Base-by-base conservation (phyloP, 2,797 vertebrate species). In the Synanceia verrucosa region DNA sequence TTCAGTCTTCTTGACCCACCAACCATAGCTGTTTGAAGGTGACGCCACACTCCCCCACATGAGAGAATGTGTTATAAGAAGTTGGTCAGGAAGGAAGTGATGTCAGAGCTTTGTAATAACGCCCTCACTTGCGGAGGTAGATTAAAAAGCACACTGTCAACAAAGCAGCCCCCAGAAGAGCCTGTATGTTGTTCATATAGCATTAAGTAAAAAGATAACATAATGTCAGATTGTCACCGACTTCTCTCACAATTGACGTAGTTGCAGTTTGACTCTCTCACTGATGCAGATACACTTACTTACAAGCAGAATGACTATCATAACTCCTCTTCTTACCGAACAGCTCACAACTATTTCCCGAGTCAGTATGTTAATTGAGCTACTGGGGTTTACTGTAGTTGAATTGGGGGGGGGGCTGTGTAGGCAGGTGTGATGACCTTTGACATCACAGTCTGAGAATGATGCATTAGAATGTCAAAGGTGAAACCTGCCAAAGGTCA, bases 41-140 rank as follows among this genome's bases (percentile, higher is more conserved):
- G 41, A 64, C 16, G n/a, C 4, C n/a, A 11, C 23, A 23, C 66
- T 72, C 58, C 65, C 62, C 53, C 74, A 26, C 36, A 21, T 9
- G 5, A 21, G 1, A 23, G 43, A 10, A 19, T 1, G 23, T 23
- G 14, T 39, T 37, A 1, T n/a, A 13, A 47, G 23, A 14, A 0
- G n/a, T 37, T 5, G n/a, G 4, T 65, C 76, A 84, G 84, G 87
- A 82, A 92, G 91, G 89, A 91, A 85, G 73, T 89, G 79, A 82
- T 7, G 73, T 74, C 64, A 78, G 1, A 52, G 16, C 6, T 1
- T n/a, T 3, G 0, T 1, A 9, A 39, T 1, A 14, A 61, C 43
- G 1, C 16, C 31, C 28, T 18, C 26, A 14, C 3, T 2, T 57
- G 59, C 4, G 29, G 55, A 63, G n/a, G 75, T n/a, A 39, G 62